phyloP scores from a whole-genome alignment of 2,888 invertebrate species.

The Calameuta idolon region DNA sequence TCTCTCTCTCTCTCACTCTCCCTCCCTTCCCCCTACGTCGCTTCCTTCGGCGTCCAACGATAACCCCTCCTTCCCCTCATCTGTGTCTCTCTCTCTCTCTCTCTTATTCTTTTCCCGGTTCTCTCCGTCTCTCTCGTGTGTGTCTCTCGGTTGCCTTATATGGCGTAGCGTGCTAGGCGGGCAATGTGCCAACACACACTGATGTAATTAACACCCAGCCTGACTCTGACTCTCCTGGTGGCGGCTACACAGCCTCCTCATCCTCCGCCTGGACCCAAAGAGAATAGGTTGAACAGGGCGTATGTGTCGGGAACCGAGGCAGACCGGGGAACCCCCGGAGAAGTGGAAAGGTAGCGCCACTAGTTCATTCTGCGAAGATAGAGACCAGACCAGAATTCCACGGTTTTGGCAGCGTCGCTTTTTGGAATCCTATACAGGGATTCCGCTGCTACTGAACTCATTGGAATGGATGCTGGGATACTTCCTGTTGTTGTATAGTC shows the following conservation, averaged over 20 bases:
- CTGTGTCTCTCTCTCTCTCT: neutral
- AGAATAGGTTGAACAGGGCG: neutral
- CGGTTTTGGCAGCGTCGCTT: neutral
- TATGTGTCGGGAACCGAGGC: neutral
- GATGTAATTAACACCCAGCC: constrained; percentile 58
- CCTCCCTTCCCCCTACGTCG: constrained; percentile 15
- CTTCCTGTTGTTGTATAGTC: neutral
- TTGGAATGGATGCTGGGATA: neutral
- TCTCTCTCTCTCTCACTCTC: neutral
- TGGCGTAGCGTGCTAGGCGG: constrained; percentile 29
- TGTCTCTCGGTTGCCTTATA: constrained; percentile 17
- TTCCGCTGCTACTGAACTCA: neutral
- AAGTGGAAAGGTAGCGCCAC: neutral
- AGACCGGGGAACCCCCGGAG: neutral
- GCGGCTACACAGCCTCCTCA: constrained; percentile 1
- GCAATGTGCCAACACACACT: constrained; percentile 54
- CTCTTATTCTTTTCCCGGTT: constrained; percentile 20
- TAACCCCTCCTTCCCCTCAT: constrained; percentile 10
- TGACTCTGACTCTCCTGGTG: constrained; percentile 26
- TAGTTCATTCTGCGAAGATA: neutral
- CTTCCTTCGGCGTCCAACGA: constrained; percentile 10
- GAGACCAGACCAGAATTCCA: neutral
- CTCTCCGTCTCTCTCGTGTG: constrained; percentile 23
- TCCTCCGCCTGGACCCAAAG: neutral
- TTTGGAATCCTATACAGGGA: neutral